Evolutionary conservation across 2,113 vertebrate genomes (phyloP).

Genomic region (Collichthys lucidus): DNA sequence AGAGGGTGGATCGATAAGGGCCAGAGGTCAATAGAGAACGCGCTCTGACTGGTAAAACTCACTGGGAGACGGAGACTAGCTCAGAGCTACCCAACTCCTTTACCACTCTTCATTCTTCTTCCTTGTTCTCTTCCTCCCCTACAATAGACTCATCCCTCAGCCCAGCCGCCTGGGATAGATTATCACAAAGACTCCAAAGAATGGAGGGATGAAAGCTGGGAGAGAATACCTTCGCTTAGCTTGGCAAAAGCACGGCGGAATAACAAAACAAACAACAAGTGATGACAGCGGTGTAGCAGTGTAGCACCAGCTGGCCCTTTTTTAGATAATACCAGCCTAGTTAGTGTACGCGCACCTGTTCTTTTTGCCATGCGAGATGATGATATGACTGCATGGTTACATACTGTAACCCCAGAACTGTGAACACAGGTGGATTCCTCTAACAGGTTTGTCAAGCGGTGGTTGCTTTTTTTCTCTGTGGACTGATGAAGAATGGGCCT

Average conservation of each 20-base stretch:
- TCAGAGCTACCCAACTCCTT: slow-evolving; percentile 30
- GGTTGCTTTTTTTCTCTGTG: not conserved
- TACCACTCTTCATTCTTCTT: slow-evolving; percentile 30
- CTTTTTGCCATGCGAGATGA: slow-evolving; percentile 18
- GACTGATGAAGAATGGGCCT: not conserved
- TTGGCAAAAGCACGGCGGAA: slow-evolving; percentile 2
- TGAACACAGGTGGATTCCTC: not conserved
- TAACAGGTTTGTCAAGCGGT: not conserved
- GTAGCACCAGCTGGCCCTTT: slow-evolving; percentile 40
- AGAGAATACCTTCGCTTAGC: slow-evolving; percentile 28
- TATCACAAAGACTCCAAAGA: slow-evolving; percentile 48
- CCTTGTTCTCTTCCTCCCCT: slow-evolving; percentile 34
- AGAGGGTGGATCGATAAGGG: slow-evolving; percentile 54
- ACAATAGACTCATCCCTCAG: slow-evolving; percentile 48
- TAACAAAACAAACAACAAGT: slow-evolving; percentile 42
- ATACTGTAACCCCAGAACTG: slow-evolving; percentile 10
- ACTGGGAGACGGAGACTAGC: slow-evolving; percentile 29
- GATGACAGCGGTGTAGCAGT: not conserved
- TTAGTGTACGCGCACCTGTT: slow-evolving; percentile 29
- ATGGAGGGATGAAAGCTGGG: slow-evolving; percentile 26
- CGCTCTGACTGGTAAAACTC: slow-evolving; percentile 62
- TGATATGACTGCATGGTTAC: slow-evolving; percentile 5
- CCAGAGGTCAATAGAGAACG: slow-evolving; percentile 67
- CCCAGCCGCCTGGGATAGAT: slow-evolving; percentile 37
- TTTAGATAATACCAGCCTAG: slow-evolving; percentile 19